Evolutionary conservation across 2,888 invertebrate genomes (phyloP), one percentile per base, ranked within the genome.

Genomic region (Lysandra coridon): DNA sequence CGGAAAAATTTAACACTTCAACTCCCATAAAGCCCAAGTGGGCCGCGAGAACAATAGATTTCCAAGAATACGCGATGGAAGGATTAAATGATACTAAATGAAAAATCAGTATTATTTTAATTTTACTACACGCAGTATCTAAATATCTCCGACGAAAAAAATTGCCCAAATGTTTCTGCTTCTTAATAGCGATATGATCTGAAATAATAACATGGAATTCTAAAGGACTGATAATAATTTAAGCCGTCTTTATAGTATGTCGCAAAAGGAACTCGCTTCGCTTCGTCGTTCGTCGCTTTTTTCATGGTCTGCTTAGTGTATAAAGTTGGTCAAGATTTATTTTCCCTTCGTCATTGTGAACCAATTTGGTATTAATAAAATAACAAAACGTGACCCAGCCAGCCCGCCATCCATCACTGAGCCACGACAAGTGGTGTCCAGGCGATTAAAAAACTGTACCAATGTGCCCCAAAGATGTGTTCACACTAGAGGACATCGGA

Each of bases 331-430:
- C 37, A 85, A 85, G 84, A 84, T 73, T 79, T 84, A 86, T 92
- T 93, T 91, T 87, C 86, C 86, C 87, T 85, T 84, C 91, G 93
- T 94, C 94, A 94, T 90, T 86, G 89, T 87, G 88, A 87, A 88
- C 93, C 93, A 93, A 94, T 94, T 94, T 92, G 90, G 93, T 92
- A 94, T 93, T 94, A 94, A 94, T 93, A 94, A 93, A 93, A 94
- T 92, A 93, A 94, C 94, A 92, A 93, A 93, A 93, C 93, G 91
- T 91, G 93, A 91, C 92, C 91, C 89, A 84, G 86, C 86, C 86
- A 79, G 79, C 80, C 82, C 89, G 88, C 87, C 92, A 94, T 94
- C 94, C 92, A 94, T 94, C 94, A 94, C 90, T 85, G 82, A 86
- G 86, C 84, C 89, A 86, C 91, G 92, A 94, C 94, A 92, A 93